phyloP scores from a whole-genome alignment of 2,888 invertebrate species.

The Dorcus hopei region DNA sequence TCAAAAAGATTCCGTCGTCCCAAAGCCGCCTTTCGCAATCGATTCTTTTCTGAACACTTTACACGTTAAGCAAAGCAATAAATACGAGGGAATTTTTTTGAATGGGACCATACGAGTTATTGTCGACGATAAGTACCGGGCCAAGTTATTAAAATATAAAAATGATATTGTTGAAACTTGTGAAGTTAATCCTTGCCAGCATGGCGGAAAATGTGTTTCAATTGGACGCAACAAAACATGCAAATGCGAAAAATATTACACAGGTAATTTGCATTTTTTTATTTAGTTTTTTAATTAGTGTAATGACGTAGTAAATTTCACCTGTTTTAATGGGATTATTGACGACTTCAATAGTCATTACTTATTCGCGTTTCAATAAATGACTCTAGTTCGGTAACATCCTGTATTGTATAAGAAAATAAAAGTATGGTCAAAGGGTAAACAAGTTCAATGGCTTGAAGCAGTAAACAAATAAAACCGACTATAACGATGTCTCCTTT shows the following conservation, averaged over 20 bases:
- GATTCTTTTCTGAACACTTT: conserved; percentile 68
- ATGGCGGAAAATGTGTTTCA: conserved; percentile 65
- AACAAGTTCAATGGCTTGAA: too few relatives aligned
- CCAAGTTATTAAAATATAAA: conserved; percentile 59
- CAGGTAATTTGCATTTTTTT: conserved; percentile 53
- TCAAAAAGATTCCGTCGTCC: conserved; percentile 39
- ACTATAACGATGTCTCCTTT: too few relatives aligned
- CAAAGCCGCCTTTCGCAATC: conserved; percentile 54
- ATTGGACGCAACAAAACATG: conserved; percentile 61
- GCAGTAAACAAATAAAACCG: too few relatives aligned
- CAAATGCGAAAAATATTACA: conserved; percentile 69
- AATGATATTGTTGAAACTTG: conserved; percentile 66
- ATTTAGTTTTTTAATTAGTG: neutral
- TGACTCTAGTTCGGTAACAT: too few relatives aligned
- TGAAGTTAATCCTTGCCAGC: conserved; percentile 69
- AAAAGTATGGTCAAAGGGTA: too few relatives aligned
- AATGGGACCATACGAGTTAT: conserved; percentile 63
- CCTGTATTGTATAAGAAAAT: too few relatives aligned
- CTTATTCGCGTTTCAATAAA: too few relatives aligned
- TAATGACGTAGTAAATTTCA: neutral
- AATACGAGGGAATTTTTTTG: conserved; percentile 51
- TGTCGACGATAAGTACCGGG: conserved; percentile 62
- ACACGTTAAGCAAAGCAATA: conserved; percentile 55
- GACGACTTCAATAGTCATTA: too few relatives aligned
- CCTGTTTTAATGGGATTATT: neutral